Conservation (phyloP, 2,113 vertebrate species). For the Glaucidium brasilianum region DNA sequence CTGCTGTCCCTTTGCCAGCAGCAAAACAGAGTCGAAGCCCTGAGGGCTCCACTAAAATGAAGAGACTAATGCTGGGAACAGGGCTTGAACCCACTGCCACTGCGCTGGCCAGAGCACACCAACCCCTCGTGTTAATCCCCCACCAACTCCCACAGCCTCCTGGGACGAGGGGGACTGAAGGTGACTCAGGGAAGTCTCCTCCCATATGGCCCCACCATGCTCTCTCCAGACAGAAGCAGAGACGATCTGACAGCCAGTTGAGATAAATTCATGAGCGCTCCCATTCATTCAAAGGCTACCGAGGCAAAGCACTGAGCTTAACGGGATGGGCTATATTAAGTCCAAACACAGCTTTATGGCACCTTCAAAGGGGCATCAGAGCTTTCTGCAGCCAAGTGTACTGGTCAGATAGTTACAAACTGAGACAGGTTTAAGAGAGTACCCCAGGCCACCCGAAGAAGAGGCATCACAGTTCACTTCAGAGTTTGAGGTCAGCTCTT, state of each 20-base stretch:
- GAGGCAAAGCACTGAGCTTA: background rate
- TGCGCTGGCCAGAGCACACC: rapidly evolving
- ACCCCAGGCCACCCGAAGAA: background rate
- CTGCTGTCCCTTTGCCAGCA: background rate
- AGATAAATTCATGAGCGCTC: background rate
- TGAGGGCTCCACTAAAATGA: background rate
- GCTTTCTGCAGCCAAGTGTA: background rate
- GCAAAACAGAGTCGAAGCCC: background rate
- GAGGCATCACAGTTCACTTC: background rate
- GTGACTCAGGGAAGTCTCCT: rapidly evolving
- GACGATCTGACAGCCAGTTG: background rate
- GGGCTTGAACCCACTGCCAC: rapidly evolving
- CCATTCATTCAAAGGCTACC: background rate
- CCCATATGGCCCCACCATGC: rapidly evolving
- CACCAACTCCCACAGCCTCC: background rate
- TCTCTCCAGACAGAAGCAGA: background rate
- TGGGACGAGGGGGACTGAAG: rapidly evolving
- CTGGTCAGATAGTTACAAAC: background rate
- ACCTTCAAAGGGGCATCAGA: background rate
- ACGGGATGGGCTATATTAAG: background rate
- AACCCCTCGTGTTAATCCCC: rapidly evolving
- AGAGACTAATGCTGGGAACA: rapidly evolving
- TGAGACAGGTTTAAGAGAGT: background rate
- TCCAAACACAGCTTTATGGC: background rate
- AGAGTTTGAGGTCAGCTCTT: constrained; percentile 18